phyloP scores from a whole-genome alignment of 2,888 invertebrate genomes.

The Melieria picta region DNA sequence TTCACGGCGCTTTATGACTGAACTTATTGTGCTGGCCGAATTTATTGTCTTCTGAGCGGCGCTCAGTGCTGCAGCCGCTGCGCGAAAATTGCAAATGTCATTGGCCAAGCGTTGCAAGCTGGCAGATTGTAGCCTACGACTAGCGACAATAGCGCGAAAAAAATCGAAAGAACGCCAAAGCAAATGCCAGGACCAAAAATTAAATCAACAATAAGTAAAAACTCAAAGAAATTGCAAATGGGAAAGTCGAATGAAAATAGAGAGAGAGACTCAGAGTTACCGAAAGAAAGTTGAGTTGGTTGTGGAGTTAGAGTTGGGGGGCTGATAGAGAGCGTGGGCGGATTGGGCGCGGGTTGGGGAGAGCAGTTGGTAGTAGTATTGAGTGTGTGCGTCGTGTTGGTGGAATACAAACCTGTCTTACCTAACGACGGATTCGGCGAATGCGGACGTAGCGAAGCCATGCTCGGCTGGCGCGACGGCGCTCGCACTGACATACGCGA shows the following conservation, averaged over 20 bases:
- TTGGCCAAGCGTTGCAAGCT: conserved; percentile 16
- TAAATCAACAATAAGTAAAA: not conserved
- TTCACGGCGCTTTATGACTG: too few species aligned
- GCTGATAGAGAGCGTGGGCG: too few species aligned
- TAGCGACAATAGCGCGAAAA: not conserved
- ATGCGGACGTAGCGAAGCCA: conserved; percentile 84
- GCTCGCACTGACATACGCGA: conserved; percentile 82
- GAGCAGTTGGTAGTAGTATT: too few species aligned
- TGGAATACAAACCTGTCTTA: conserved; percentile 66
- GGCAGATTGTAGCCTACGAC: not conserved
- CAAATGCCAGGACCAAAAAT: not conserved
- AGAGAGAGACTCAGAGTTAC: not conserved
- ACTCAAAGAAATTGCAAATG: not conserved
- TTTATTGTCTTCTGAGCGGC: not conserved
- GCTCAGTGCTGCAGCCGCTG: not conserved
- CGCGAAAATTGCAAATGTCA: conserved; percentile 2
- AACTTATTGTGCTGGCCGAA: not conserved
- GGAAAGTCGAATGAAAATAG: not conserved
- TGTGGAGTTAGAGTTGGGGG: too few species aligned
- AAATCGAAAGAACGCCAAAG: not conserved
- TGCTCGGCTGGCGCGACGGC: conserved; percentile 86
- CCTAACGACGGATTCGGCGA: conserved; percentile 70
- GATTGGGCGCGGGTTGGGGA: too few species aligned
- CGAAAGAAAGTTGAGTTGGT: not conserved
- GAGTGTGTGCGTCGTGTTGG: conserved; percentile 55